Base-by-base conservation (phyloP, 2,113 vertebrate genomes). In the Thunnus thynnus region DNA sequence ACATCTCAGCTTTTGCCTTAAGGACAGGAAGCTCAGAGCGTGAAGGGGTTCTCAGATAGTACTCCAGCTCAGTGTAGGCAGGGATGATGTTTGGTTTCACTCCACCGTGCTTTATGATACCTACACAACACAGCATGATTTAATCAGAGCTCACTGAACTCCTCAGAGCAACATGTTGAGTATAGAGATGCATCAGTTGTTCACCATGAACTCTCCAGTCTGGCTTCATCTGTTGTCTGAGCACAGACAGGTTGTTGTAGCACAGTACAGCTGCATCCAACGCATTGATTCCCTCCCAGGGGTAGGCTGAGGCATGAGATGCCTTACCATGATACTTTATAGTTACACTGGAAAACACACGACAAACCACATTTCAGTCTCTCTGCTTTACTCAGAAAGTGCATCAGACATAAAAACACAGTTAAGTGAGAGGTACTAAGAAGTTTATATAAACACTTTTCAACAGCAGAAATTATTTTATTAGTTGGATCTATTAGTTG, bases 1-100 rank as follows among this genome's bases (percentile, higher is more conserved):
- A 97, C 82, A 94, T 94, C 88, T 96, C 94, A 62, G 95, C 96
- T 84, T 95, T 97, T 85, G 93, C 93, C 63, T 91, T 95, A 82
- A 97, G 91, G 84, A 91, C 30, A 48, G 86, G 82, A 82, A 97
- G 95, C 44, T 97, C 96, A 86, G 87, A 93, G 84, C 94, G 89
- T 36, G 94, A 95, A 25, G 96, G 94, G 17, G 96, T 95, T 62
- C 96, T 96, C 82, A 97, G 89, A 72, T 96, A 97, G 87, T 95
- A 97, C 77, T 96, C 89, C 58, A 97, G 92, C 64, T 97, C 96
- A 65, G 94, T 94, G 86, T 96, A 97, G 82, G 95, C 96, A 62
- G 97, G 96, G 92, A 97, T 96, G 90, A 97, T 97, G 88, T 97
- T 97, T 74, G 97, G 96, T 81, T 97, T 97, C 83, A 96, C 90